phyloP scores from a whole-genome alignment of 2,888 invertebrate genomes.

The Caenorhabditis becei region DNA sequence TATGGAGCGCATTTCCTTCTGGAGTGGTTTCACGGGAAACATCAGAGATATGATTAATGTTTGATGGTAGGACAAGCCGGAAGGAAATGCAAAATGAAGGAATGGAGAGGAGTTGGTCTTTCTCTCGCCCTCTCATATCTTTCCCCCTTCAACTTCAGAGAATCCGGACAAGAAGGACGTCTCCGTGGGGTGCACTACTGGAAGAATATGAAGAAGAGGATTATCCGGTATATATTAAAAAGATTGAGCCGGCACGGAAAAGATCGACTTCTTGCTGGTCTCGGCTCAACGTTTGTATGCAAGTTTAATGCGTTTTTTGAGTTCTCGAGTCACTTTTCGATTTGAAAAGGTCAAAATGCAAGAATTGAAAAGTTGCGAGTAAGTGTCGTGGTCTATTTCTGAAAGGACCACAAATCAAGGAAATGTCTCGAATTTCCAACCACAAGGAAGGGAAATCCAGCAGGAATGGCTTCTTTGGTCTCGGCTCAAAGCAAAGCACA shows the following conservation, averaged over 20 bases:
- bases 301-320: not conserved
- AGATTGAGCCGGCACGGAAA: not conserved
- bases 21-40: not conserved
- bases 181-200: not conserved
- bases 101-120: not conserved
- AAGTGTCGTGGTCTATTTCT: too few species aligned
- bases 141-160: not conserved
- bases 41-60: not conserved
- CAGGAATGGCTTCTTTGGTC: too few species aligned
- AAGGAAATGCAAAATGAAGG: not conserved
- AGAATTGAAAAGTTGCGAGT: not conserved
- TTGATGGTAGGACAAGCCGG: not conserved
- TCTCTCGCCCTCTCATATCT: not conserved
- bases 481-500: too few species aligned
- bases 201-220: not conserved
- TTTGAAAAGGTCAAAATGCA: not conserved
- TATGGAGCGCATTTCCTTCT: too few species aligned
- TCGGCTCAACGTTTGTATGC: not conserved
- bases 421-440: too few species aligned
- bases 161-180: slow-evolving; percentile 1
- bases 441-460: too few species aligned
- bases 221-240: not conserved
- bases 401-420: too few species aligned
- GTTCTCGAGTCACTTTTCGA: not conserved
- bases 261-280: not conserved